Evolutionary conservation across 2,113 vertebrate genomes (phyloP).

Genomic region (Burhinus oedicnemus): DNA sequence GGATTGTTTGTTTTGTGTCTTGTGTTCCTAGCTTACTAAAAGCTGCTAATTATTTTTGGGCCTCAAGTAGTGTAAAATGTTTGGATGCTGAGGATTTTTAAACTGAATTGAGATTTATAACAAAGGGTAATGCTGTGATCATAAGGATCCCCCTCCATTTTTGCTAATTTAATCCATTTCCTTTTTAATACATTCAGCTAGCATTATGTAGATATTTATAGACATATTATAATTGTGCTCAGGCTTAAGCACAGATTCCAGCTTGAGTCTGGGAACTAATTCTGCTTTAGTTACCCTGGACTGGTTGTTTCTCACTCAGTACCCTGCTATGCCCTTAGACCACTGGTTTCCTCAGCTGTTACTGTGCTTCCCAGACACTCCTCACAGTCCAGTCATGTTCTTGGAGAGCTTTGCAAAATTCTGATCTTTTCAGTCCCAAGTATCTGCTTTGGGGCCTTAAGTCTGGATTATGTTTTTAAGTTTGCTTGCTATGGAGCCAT

Average conservation of each 20-base stretch:
- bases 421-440: background rate
- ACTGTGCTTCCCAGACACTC: background rate
- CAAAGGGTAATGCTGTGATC: background rate
- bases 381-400: background rate
- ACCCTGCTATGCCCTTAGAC: background rate
- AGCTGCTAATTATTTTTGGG: background rate
- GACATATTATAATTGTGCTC: background rate
- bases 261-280: background rate
- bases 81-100: background rate
- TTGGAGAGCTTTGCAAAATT: background rate
- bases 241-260: background rate
- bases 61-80: background rate
- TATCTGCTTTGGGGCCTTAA: background rate
- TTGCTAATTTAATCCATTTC: background rate
- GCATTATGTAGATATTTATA: background rate
- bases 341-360: too few species aligned
- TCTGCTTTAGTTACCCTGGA: background rate
- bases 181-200: background rate
- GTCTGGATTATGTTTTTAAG: background rate
- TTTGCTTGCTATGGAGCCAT: fast-evolving
- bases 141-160: background rate
- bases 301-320: background rate
- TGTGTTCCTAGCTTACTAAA: background rate
- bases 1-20: background rate
- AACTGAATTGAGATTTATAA: background rate